Conservation (phyloP, 2,113 vertebrate species). For the Antigone vipio region DNA sequence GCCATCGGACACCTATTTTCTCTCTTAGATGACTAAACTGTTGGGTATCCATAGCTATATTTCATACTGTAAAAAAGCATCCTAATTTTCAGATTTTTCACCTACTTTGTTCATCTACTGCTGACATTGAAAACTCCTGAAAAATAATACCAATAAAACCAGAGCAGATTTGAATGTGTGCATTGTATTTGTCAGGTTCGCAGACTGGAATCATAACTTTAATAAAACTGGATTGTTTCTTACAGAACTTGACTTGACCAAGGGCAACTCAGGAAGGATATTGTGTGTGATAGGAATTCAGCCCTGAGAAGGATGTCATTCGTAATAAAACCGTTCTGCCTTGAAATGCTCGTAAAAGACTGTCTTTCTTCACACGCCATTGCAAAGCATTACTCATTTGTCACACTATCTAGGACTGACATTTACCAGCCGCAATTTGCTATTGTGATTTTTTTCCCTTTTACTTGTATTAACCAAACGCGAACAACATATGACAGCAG, state of each 20-base stretch:
- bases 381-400: not conserved
- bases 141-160: not conserved
- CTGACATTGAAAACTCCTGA: not conserved
- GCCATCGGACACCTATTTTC: not conserved
- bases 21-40: not conserved
- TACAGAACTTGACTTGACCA: not conserved
- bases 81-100: not conserved
- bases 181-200: not conserved
- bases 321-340: not conserved
- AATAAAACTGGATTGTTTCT: not conserved
- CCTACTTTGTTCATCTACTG: not conserved
- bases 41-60: not conserved
- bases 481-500: not conserved
- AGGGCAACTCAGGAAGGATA: slow-evolving; percentile 18
- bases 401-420: not conserved
- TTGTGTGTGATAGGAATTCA: not conserved
- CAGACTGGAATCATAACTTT: not conserved
- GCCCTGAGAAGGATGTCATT: slow-evolving; percentile 51
- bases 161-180: rapidly evolving
- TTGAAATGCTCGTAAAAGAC: not conserved
- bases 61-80: not conserved
- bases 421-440: not conserved
- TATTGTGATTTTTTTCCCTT: not conserved
- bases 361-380: not conserved
- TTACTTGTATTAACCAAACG: not conserved